These are phyloP conservation scores for Carlito syrichta DNA, from an alignment of 2,113 vertebrate species.

Conservation along the genomic window DNA sequence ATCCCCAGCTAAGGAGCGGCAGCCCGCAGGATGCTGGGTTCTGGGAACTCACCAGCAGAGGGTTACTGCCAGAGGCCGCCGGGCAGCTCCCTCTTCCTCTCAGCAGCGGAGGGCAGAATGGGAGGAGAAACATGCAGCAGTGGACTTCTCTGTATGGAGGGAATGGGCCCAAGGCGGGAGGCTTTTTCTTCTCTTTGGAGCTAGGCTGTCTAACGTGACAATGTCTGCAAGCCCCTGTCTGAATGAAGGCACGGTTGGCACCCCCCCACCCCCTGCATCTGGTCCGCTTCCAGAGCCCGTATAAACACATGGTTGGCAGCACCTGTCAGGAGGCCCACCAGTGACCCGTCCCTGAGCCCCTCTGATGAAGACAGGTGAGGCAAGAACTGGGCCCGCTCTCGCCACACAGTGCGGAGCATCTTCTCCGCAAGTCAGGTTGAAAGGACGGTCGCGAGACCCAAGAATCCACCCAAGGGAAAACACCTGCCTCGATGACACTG, in stretches of 20 bases:
- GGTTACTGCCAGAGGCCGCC: slow-evolving; percentile 46
- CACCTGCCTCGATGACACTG: not conserved
- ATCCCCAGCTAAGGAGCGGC: slow-evolving; percentile 64
- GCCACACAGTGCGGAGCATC: not conserved
- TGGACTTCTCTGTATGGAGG: not conserved
- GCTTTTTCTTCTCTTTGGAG: slow-evolving; percentile 27
- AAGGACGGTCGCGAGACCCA: not conserved
- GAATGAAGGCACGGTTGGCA: not conserved
- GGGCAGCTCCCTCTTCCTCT: slow-evolving; percentile 72
- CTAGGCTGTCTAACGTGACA: not conserved
- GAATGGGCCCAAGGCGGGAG: slow-evolving; percentile 28
- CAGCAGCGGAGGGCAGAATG: not conserved
- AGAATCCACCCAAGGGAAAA: not conserved
- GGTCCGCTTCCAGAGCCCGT: not conserved
- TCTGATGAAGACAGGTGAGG: accelerated
- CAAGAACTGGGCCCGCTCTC: not conserved
- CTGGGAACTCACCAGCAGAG: slow-evolving; percentile 41
- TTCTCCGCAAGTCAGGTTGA: not conserved
- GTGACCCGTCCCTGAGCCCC: not conserved
- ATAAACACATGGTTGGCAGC: not conserved
- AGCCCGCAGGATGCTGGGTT: slow-evolving; percentile 74
- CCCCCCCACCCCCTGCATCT: accelerated
- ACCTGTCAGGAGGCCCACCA: not conserved
- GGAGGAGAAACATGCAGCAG: slow-evolving; percentile 72
- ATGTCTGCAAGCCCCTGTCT: not conserved